Evolutionary conservation across 2,888 invertebrate species (phyloP).

Genomic region (Cephus rjabovi): DNA sequence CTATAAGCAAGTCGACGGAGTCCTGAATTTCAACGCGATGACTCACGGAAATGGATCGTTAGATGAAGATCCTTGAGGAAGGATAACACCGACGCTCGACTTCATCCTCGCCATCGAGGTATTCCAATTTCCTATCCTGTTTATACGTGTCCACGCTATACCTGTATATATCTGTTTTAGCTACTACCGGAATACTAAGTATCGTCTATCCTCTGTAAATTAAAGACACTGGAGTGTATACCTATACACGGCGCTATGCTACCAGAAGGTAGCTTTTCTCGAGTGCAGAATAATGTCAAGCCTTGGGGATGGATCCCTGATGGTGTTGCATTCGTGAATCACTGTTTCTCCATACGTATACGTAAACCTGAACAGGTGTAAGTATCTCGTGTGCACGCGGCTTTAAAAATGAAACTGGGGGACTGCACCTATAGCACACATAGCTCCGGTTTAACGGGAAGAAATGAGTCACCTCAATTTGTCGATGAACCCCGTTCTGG

Average conservation of each 20-base stretch:
- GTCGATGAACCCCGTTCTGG: constrained; percentile 29
- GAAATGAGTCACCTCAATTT: constrained; percentile 55
- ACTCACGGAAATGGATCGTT: background rate
- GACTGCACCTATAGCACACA: background rate
- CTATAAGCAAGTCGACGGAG: background rate
- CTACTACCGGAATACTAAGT: background rate
- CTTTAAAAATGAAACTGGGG: background rate
- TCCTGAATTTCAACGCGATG: background rate
- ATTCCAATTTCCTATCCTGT: background rate
- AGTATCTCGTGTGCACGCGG: background rate
- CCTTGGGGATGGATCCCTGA: background rate
- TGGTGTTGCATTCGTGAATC: background rate
- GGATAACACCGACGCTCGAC: background rate
- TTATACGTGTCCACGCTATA: background rate
- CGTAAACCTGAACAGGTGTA: background rate
- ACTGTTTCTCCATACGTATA: background rate
- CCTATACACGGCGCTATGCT: background rate
- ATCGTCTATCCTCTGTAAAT: background rate
- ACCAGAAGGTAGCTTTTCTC: background rate
- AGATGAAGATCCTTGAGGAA: background rate
- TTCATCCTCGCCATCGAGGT: background rate
- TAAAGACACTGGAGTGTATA: background rate
- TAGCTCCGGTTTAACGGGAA: constrained; percentile 46
- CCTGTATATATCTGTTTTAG: background rate
- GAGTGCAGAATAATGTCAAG: background rate